These are phyloP conservation scores for Neoaliturus tenellus DNA, from an alignment of 2,888 invertebrate genomes.

Conservation along the genomic window DNA sequence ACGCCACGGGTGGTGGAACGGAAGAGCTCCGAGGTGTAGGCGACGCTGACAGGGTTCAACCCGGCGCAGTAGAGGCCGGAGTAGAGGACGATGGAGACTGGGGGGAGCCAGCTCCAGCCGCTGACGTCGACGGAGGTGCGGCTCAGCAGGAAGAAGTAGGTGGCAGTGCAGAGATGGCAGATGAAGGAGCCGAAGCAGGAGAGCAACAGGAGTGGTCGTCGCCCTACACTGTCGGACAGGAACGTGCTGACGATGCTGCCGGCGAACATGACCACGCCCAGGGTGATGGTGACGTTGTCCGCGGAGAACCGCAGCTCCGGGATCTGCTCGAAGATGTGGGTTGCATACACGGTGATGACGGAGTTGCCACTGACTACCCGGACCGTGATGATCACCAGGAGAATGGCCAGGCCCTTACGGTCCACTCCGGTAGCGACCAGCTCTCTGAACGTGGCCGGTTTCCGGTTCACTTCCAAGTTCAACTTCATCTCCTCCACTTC, in stretches of 20 bases:
- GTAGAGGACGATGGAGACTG: conserved; percentile 26
- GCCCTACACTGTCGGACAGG: conserved; percentile 4
- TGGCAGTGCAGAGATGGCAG: neutral
- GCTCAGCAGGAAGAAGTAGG: neutral
- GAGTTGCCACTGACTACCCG: conserved; percentile 15
- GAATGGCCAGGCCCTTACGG: conserved; percentile 4
- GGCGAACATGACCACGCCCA: conserved; percentile 20
- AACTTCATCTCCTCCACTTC: conserved; percentile 41
- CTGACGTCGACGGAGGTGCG: conserved; percentile 25
- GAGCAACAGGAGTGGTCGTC: conserved; percentile 14
- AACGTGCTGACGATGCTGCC: conserved; percentile 34
- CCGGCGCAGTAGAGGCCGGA: conserved; percentile 29
- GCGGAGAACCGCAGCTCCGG: neutral
- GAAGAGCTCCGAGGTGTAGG: conserved; percentile 38
- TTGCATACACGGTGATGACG: neutral
- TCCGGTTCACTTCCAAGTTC: conserved; percentile 28
- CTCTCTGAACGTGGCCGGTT: neutral
- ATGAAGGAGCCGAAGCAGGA: conserved; percentile 16
- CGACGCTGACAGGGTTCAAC: conserved; percentile 24
- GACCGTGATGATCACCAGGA: neutral
- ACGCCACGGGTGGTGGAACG: conserved; percentile 15
- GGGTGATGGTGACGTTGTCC: conserved; percentile 18
- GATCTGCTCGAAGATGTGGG: conserved; percentile 16
- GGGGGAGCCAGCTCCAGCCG: conserved; percentile 23
- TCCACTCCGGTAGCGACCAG: neutral